phyloP scores from a whole-genome alignment of 2,113 vertebrate species.

The Prunella fulvescens region DNA sequence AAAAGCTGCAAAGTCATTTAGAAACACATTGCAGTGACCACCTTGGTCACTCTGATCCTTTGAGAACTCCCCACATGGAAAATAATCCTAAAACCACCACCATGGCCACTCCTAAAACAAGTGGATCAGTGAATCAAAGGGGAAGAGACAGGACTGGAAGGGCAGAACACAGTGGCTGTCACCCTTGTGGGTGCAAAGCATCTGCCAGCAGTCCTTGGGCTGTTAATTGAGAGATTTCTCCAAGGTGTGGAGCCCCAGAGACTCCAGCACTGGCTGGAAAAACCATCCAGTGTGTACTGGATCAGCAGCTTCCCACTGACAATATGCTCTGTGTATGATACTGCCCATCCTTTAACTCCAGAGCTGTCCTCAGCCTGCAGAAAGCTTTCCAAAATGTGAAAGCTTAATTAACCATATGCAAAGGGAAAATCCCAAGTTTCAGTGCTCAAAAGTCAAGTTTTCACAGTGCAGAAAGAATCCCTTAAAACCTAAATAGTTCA shows the following conservation, averaged over 20 bases:
- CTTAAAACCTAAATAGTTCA: neutral
- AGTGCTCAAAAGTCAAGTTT: neutral
- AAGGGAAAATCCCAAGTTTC: neutral
- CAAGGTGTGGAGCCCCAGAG: neutral
- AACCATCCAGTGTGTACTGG: neutral
- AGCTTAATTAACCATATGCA: neutral
- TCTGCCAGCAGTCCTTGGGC: neutral
- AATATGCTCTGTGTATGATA: no score
- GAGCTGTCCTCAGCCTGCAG: neutral
- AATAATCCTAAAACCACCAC: neutral
- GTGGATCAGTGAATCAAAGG: neutral
- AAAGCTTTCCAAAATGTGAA: neutral
- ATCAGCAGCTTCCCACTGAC: neutral
- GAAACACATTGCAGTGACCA: neutral
- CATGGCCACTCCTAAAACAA: neutral
- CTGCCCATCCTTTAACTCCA: neutral
- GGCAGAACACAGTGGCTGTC: neutral
- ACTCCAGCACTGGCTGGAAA: neutral
- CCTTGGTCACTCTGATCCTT: neutral
- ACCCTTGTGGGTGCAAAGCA: neutral
- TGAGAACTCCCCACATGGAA: neutral
- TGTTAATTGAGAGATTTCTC: neutral
- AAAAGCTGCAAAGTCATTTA: slow-evolving; percentile 8
- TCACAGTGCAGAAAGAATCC: neutral
- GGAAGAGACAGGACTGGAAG: neutral